Percentiles rank a stretch among this genome's conserved stretches.
phyloP scores from a whole-genome alignment of 2,797 vertebrate species.

The Odontamblyopus lacepedii region DNA sequence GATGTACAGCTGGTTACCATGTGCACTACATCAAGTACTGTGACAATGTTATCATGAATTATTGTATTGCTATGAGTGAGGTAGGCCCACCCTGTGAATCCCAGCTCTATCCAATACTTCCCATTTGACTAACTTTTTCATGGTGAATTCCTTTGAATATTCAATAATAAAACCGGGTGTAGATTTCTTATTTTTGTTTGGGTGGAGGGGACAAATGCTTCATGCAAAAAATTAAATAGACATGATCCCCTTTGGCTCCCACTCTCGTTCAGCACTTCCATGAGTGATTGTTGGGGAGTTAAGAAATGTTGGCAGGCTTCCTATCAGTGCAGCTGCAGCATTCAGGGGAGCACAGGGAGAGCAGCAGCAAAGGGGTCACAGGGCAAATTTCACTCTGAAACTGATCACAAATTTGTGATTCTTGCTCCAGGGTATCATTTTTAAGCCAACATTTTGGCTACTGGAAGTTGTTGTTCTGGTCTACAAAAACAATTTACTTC shows the following conservation, averaged over 20 bases:
- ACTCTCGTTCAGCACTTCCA: constrained; percentile 51
- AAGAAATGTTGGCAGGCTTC: constrained; percentile 61
- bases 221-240: constrained; percentile 57
- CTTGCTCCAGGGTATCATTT: constrained; percentile 48
- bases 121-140: not conserved
- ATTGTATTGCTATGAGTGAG: not conserved
- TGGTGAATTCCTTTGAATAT: not conserved
- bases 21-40: not conserved
- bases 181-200: not conserved
- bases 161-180: not conserved
- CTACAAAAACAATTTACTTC: not conserved
- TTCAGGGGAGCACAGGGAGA: constrained; percentile 56
- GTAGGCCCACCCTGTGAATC: not conserved
- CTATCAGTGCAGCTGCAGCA: constrained; percentile 73
- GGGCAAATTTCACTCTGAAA: constrained; percentile 54
- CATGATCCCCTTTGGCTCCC: constrained; percentile 49
- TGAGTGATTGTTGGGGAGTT: constrained; percentile 65
- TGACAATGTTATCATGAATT: not conserved
- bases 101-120: not conserved
- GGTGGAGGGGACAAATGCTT: constrained; percentile 56
- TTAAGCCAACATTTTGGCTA: constrained; percentile 28
- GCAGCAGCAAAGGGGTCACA: constrained; percentile 50
- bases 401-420: constrained; percentile 63
- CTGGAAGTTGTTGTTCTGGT: constrained; percentile 5
- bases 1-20: not conserved